Percentiles rank a stretch among this genome's conserved stretches.
Conservation (phyloP, 2,797 vertebrate species). For the Hypotaenidia philippensis region DNA sequence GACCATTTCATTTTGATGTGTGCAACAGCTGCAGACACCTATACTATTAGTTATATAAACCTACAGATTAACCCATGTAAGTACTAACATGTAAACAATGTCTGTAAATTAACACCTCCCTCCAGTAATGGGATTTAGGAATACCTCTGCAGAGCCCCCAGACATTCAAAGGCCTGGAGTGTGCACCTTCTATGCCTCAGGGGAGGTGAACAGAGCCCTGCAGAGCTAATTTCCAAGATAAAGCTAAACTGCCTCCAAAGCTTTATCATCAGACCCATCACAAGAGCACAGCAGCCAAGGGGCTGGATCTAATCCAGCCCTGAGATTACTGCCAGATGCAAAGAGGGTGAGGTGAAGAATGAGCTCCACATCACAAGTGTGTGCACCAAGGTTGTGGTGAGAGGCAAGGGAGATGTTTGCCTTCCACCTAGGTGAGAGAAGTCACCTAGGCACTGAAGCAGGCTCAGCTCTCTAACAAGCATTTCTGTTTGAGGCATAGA, state of each 20-base stretch:
- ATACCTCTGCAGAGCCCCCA: neutral
- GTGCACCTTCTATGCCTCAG: neutral
- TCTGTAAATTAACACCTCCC: neutral
- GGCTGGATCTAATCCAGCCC: neutral
- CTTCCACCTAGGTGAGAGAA: neutral
- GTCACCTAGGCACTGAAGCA: neutral
- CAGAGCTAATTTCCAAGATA: neutral
- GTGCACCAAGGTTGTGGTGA: neutral
- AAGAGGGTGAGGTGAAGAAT: neutral
- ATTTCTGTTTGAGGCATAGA: neutral
- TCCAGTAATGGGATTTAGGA: neutral
- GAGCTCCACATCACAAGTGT: neutral
- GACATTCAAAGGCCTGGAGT: neutral
- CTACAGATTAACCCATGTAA: neutral
- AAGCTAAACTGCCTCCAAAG: neutral
- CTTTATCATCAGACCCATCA: neutral
- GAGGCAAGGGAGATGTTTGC: neutral
- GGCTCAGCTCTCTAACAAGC: neutral
- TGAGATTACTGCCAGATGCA: neutral
- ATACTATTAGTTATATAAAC: neutral
- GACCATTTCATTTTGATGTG: neutral
- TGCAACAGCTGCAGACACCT: neutral
- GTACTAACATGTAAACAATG: neutral
- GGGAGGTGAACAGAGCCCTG: neutral
- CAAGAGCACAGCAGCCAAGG: neutral